Base-by-base conservation (phyloP, 2,797 vertebrate species). In the Etheostoma nigrum region DNA sequence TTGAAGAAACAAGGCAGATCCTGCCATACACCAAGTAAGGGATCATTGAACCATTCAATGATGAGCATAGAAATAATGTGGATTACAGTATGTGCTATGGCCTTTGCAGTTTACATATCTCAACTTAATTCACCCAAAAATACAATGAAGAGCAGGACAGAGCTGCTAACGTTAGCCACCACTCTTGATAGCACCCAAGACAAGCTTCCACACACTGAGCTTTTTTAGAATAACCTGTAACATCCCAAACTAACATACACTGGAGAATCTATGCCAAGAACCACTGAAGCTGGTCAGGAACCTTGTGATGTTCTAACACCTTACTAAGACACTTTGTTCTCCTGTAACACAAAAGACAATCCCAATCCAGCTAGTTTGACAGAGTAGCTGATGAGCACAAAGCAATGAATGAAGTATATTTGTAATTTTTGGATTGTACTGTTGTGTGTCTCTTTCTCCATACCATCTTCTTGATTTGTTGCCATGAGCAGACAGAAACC, bases 401-500 rank as follows among this genome's bases (percentile, higher is more conserved):
- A 61, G 21, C 14, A 54, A 11, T 18, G 1, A 54, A 11, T 18
- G 1, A 60, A 18, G 54, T 15, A 42, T 44, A 3, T 21, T 21
- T 21, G 15, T 16, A 67, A 55, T 58, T 23, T 52, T n/a, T n/a
- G 0, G 5, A 3, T 27, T 53, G 18, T 30, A 7, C 18, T 15
- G 5, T 4, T 33, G 55, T 49, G 48, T 18, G 48, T 33, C 42
- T 69, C 5, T 33, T 30, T 59, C 15, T 27, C 21, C 42, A 9
- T 33, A 44, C 55, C 19, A 21, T 66, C 57, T 21, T 69, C 21
- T 67, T 73, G 77, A 72, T 64, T 58, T 3, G 18, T 25, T 68
- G 47, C 74, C 68, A 69, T 25, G 10, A 65, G 36, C 68, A 66
- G 67, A 80, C 69, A 66, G 65, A 83, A 71, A 68, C 79, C 79